Conservation (phyloP, 2,797 vertebrate species). For the Dallia pectoralis region DNA sequence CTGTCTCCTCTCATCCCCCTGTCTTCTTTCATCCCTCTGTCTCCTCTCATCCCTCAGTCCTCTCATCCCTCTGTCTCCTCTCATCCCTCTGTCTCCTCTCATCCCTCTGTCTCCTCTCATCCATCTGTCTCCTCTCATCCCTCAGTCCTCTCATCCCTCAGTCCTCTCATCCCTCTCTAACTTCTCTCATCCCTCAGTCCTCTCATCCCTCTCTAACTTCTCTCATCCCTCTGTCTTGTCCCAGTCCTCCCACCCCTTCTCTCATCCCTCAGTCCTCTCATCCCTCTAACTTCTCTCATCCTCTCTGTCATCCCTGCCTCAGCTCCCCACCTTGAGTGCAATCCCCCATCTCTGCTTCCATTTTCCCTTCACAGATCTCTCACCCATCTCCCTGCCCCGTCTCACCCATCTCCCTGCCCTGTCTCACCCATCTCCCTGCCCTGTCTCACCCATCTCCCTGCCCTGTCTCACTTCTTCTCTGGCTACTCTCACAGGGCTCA, state of each 20-base stretch:
- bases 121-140: slow-evolving; percentile 28
- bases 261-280: slow-evolving; percentile 12
- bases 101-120: not conserved
- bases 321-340: not conserved
- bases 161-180: not conserved
- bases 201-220: not conserved
- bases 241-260: slow-evolving; percentile 12
- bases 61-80: slow-evolving; percentile 5
- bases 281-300: not conserved
- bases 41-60: not conserved
- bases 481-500: slow-evolving; percentile 53
- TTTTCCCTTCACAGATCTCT: not conserved
- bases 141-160: slow-evolving; percentile 7
- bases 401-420: not conserved
- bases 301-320: not conserved
- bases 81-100: not conserved
- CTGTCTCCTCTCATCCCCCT: slow-evolving; percentile 25
- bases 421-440: slow-evolving; percentile 51
- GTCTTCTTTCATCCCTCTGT: not conserved
- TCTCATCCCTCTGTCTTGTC: not conserved
- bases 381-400: slow-evolving; percentile 21
- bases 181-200: not conserved
- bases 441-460: slow-evolving; percentile 44
- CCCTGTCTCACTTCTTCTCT: slow-evolving; percentile 50
- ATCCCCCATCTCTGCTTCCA: not conserved